Percentiles rank a stretch among this genome's conserved stretches.
Conservation (phyloP, 1,140 invertebrate species). For the Atta cephalotes region DNA sequence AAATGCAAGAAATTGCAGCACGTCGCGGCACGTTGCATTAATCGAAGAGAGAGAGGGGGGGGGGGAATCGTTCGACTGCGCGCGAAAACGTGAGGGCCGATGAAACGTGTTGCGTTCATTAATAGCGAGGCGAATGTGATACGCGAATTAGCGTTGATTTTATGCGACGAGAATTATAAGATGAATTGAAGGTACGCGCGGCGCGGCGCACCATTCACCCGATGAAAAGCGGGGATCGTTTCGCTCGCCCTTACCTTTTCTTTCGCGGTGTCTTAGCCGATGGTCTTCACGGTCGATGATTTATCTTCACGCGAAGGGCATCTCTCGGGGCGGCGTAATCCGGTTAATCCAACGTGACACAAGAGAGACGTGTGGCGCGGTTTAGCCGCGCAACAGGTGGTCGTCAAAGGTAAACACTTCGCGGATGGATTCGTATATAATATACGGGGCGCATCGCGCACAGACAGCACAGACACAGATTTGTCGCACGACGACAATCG, state of each 20-base stretch:
- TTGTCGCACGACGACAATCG: no score
- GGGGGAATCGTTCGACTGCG: not conserved
- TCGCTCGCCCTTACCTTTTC: conserved; percentile 72
- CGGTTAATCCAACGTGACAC: conserved; percentile 82
- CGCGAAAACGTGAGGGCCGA: not conserved
- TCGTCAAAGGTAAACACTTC: conserved; percentile 73
- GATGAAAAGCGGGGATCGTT: conserved; percentile 26
- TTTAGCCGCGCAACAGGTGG: conserved; percentile 77
- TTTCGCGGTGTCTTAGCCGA: conserved; percentile 3
- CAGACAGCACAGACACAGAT: conserved; percentile 64
- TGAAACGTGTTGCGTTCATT: not conserved
- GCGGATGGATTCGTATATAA: conserved; percentile 58
- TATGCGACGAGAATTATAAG: not conserved
- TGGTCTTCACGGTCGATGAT: conserved; percentile 70
- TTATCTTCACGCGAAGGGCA: conserved; percentile 76
- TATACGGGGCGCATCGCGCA: conserved; percentile 26
- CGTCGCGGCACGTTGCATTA: not conserved
- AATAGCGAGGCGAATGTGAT: conserved; percentile 2
- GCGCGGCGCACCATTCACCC: not conserved
- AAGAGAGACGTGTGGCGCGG: conserved; percentile 42
- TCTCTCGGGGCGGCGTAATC: conserved; percentile 78
- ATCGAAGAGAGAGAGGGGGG: no score
- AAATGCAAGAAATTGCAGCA: not conserved
- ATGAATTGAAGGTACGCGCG: not conserved
- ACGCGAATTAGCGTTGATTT: conserved; percentile 38